Evolutionary conservation across 2,797 vertebrate species (phyloP).

Genomic region (Atherinosoma microstoma): DNA sequence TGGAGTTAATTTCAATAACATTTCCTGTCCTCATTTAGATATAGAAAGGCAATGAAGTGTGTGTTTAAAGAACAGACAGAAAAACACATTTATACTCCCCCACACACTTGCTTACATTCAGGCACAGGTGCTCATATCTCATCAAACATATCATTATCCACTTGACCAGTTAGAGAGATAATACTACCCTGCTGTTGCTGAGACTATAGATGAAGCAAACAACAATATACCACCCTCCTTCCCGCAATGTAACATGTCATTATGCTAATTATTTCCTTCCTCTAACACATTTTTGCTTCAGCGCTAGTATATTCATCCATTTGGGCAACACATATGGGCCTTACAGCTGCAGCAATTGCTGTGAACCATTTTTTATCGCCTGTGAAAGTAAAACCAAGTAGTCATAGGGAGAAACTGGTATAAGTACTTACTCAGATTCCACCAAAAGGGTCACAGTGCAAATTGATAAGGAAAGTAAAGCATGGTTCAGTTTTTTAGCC

Average conservation of each 20-base stretch:
- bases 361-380: neutral
- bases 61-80: conserved; percentile 19
- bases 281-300: conserved; percentile 6
- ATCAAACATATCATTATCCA: conserved; percentile 72
- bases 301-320: conserved; percentile 17
- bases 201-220: conserved; percentile 43
- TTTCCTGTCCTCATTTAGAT: conserved; percentile 7
- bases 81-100: conserved; percentile 28
- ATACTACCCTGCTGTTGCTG: conserved; percentile 59
- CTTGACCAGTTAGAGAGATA: conserved; percentile 73
- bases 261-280: conserved; percentile 24
- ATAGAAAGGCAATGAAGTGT: conserved; percentile 23
- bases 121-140: conserved; percentile 62
- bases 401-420: neutral
- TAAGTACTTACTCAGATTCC: conserved; percentile 25
- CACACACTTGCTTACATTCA: conserved; percentile 32
- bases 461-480: neutral
- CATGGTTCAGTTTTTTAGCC: conserved; percentile 1
- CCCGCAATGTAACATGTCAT: conserved; percentile 48
- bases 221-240: conserved; percentile 45
- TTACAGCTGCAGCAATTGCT: conserved; percentile 18
- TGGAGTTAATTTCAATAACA: conserved; percentile 15
- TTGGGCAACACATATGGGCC: neutral
- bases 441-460: conserved; percentile 8
- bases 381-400: conserved; percentile 13